Base-by-base conservation (phyloP, 2,113 vertebrate genomes). In the Ammodytes marinus region DNA sequence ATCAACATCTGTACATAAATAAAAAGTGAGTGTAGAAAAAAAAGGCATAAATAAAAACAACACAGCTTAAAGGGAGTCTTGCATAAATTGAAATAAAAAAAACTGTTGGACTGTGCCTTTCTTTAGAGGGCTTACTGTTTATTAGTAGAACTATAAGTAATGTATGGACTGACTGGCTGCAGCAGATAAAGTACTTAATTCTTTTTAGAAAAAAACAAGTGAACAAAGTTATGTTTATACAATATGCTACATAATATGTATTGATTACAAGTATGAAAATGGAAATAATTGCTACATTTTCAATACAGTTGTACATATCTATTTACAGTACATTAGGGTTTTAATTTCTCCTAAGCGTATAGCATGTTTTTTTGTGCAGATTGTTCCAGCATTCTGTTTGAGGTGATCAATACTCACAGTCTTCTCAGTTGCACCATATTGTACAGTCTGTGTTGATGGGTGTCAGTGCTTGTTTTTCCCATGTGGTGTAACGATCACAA, bases 161-260 rank as follows among this genome's bases (percentile, higher is more conserved):
- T 89, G 91, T 83, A 87, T 90, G 92, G 90, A 93, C 93, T 91
- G 90, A 93, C 93, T 91, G 91, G 83, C 89, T 92, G 92, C 91
- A 94, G 93, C 93, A 93, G 92, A 94, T 93, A 93, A 93, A 94
- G 86, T 93, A 94, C 93, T 92, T 90, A 88, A 90, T 92, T 91
- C 88, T 89, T 93, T 27, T 93, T 94, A 91, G 86, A 92, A 93
- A 92, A 27, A 94, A 94, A 94, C 84, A 91, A 91, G 87, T 89
- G 86, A 93, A 91, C 88, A 93, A 93, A 94, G 91, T 93, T 87
- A 93, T 89, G 88, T 95, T 95, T 94, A 90, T 95, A 95, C 94
- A 95, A 85, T 95, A 95, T 96, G 95, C 94, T 95, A 95, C 94
- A 95, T 94, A 92, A 95, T 94, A 95, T 94, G 94, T 95, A 93